Base-by-base conservation (phyloP, 2,797 vertebrate genomes). In the Taeniopygia guttata region DNA sequence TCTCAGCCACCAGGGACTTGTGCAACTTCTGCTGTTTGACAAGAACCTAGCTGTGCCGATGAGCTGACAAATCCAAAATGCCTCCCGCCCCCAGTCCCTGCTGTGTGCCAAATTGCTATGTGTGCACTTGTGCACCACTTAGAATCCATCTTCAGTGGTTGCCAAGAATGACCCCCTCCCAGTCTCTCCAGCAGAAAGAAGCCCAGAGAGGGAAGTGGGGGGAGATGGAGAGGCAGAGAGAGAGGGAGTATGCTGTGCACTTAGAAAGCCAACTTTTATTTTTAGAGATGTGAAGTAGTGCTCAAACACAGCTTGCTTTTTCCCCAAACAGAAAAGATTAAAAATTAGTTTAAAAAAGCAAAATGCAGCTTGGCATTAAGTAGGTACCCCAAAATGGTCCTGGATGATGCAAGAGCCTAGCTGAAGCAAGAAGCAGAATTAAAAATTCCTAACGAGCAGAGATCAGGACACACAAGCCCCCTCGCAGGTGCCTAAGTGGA, bases 1-100 rank as follows among this genome's bases (percentile, higher is more conserved):
- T 88, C 60, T 82, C 56, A 64, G 91, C 42, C 95, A 89, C 83
- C 49, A 30, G 95, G 86, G 85, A 93, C 74, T 81, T 74, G 83
- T 84, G 85, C 63, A 93, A 76, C 84, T 96, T 96, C 73, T 94
- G 91, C 79, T 86, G 73, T 69, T 93, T 96, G 94, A 94, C 91
- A 96, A 83, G 95, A 94, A 79, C 21, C 91, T 96, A 48, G 89
- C 87, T 94, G 94, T 94, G 94, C 80, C 30, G 21, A 95, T 26
- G 89, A 95, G 89, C 95, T 96, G 95, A 96, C 93, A 94, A 97
- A 97, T 87, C 90, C 95, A 95, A 93, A 95, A 86, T 93, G 85
- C 85, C 85, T 86, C 77, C 93, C 56, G 3, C 91, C 91, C 76
- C 84, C 92, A 64, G 92, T 42, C 74, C 93, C 94, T 87, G 95